Base-by-base conservation (phyloP, 2,888 invertebrate species). In the Theretra japonica region DNA sequence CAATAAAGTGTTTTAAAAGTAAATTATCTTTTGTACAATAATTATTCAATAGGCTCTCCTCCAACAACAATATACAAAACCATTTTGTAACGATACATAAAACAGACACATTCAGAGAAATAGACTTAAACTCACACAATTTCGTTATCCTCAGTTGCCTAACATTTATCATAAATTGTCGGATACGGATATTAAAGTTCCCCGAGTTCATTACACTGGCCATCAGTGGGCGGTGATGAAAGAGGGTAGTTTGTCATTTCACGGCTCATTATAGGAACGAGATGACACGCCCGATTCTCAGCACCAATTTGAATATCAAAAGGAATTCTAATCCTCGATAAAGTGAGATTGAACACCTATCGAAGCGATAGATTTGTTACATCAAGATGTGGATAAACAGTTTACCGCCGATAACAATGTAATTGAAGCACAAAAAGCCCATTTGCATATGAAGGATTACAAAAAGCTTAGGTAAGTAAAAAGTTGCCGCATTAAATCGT, bases 161-260 rank as follows among this genome's bases (percentile, higher is more conserved):
- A 41, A 41, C 76, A 80, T 83, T 79, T 78, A 82, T 83, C 77
- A 76, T 73, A 70, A 70, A 73, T 74, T 80, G 76, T 80, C 78
- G 79, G 81, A 82, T 81, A 83, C 80, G 80, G 80, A 82, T 80
- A 74, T 79, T 82, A 81, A 77, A 71, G 79, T 79, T 77, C 77
- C 77, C 75, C 71, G 75, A 79, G 81, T 82, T 83, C 84, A 81
- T 86, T 84, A 82, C 75, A 80, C 77, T 82, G 82, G 78, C 84
- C 79, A 82, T 81, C 80, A 80, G 88, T 89, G 88, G 90, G 89
- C 88, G 89, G 82, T 87, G 86, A 87, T 86, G 82, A 81, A 89
- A 83, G 81, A 87, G 87, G 85, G 85, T 88, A 88, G 87, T 90
- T 90, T 90, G 85, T 91, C 89, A 90, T 88, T 84, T 79, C 81